Percentiles rank a stretch among this genome's conserved stretches.
Conservation (phyloP, 2,888 invertebrate genomes). For the Euplagia quadripunctaria region DNA sequence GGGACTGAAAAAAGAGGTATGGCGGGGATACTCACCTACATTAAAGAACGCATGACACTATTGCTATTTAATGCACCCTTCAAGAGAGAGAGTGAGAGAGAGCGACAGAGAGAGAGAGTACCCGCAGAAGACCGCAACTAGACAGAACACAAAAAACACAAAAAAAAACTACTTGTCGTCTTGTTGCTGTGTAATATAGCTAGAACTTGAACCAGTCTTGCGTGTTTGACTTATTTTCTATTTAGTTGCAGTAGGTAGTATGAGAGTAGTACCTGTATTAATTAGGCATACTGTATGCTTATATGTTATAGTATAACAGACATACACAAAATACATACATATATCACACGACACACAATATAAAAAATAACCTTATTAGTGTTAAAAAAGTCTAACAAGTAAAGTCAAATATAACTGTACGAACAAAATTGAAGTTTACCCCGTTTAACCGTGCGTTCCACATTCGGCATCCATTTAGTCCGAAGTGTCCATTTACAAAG, state of each 20-base stretch:
- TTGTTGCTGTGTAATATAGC: not conserved
- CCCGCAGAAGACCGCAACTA: not conserved
- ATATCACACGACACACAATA: not conserved
- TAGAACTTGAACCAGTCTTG: not conserved
- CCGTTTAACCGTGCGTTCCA: constrained; percentile 18
- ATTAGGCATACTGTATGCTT: not conserved
- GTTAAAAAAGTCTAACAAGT: not conserved
- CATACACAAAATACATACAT: no score
- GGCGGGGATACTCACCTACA: no score
- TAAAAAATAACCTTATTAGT: not conserved
- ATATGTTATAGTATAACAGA: no score
- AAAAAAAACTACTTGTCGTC: not conserved
- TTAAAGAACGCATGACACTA: no score
- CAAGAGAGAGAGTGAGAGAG: no score
- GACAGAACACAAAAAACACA: not conserved
- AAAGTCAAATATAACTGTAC: not conserved
- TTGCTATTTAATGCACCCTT: no score
- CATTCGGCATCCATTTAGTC: constrained; percentile 41
- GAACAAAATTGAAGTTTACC: constrained; percentile 10
- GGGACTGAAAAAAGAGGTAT: no score
- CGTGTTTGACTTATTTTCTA: not conserved
- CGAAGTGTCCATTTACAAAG: constrained; percentile 50
- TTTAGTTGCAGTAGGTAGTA: not conserved
- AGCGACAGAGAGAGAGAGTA: no score
- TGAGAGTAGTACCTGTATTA: not conserved